These are phyloP conservation scores for Allygus modestus DNA, from an alignment of 2,888 invertebrate genomes.

Conservation along the genomic window DNA sequence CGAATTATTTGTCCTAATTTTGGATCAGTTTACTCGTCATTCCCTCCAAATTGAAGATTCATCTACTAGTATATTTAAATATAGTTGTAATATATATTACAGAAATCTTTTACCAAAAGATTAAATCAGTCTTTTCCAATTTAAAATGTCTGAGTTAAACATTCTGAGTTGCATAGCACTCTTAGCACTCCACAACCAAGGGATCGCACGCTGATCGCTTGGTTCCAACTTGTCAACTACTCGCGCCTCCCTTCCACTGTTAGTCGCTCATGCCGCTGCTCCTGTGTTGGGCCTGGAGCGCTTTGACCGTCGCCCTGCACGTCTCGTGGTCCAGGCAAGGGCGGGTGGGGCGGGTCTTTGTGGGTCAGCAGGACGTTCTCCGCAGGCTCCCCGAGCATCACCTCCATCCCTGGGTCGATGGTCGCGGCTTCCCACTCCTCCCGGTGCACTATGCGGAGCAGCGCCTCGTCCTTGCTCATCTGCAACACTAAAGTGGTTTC, in stretches of 20 bases:
- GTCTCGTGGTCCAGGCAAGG: not conserved
- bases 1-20: too few relatives aligned
- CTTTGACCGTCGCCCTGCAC: not conserved
- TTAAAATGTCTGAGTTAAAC: too few relatives aligned
- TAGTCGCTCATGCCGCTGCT: not conserved
- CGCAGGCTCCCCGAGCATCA: not conserved
- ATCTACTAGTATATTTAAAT: too few relatives aligned
- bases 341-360: constrained; percentile 9
- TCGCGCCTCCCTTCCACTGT: constrained; percentile 33
- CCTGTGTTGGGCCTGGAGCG: not conserved
- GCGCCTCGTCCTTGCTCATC: not conserved
- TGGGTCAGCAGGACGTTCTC: not conserved
- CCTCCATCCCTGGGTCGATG: not conserved
- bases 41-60: too few relatives aligned
- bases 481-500: not conserved
- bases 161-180: too few relatives aligned
- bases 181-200: too few relatives aligned
- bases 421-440: not conserved
- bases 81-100: too few relatives aligned
- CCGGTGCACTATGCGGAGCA: not conserved
- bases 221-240: too few relatives aligned
- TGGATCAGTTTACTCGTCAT: too few relatives aligned
- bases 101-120: too few relatives aligned
- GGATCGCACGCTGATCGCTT: too few relatives aligned
- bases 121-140: too few relatives aligned